Conservation (phyloP, 2,113 vertebrate species). For the Mustela nigripes region DNA sequence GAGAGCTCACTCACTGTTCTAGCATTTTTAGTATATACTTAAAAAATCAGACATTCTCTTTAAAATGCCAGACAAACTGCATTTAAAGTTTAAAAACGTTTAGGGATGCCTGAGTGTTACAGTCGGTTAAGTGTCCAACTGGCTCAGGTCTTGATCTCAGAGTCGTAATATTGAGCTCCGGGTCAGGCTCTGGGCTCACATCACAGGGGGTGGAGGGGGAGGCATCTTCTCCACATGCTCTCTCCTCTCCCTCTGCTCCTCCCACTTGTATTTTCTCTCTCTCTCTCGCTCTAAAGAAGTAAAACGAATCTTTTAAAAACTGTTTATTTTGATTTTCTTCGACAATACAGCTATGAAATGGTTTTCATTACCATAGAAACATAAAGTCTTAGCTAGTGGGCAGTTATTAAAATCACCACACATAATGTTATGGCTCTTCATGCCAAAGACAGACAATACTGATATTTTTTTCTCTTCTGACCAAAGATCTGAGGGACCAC, state of each 20-base stretch:
- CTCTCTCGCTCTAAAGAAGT: neutral
- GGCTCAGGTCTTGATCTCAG: neutral
- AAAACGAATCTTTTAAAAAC: constrained; percentile 28
- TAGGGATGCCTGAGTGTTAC: neutral
- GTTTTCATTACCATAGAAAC: constrained; percentile 40
- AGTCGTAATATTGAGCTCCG: neutral
- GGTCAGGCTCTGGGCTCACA: neutral
- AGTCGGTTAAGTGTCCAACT: neutral
- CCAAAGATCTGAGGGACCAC: constrained; percentile 22
- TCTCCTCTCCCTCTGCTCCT: neutral
- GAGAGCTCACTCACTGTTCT: constrained; percentile 54
- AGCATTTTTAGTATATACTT: constrained; percentile 51
- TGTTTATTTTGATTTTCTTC: constrained; percentile 63
- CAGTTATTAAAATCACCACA: constrained; percentile 51
- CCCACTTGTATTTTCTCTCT: neutral
- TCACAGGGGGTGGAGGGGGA: neutral
- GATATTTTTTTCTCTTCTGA: neutral
- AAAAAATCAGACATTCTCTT: constrained; percentile 67
- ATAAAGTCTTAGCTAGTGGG: neutral
- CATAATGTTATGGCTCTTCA: neutral
- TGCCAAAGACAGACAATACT: constrained; percentile 2
- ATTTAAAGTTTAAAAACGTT: constrained; percentile 39
- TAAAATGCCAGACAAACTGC: constrained; percentile 57
- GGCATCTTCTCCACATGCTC: neutral
- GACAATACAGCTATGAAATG: constrained; percentile 46